Evolutionary conservation across 2,888 invertebrate species (phyloP), one percentile per base, ranked within the genome.

Genomic region (Acanthosoma haemorrhoidale): DNA sequence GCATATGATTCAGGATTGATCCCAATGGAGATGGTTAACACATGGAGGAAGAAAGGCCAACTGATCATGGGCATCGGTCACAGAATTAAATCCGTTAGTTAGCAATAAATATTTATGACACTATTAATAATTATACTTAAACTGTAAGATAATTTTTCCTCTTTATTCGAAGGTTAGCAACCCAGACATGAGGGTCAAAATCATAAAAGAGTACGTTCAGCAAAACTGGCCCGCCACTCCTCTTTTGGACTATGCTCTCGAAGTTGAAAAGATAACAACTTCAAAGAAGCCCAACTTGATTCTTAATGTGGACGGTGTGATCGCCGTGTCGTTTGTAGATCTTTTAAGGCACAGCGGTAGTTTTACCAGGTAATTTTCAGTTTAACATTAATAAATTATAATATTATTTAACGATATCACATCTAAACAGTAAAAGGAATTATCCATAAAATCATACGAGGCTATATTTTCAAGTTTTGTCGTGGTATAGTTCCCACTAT

Each of bases 231-330:
- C 97, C 1, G 86, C 91, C 3, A 94, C 92, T 75, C 98, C 98
- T 0, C 85, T 99, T n/a, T 86, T 98, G 11, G 86, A 91, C 73
- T 99, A 96, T 81, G 99, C 99, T 1, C 83, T 97, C 11, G 96
- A 97, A 83, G 98, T 99, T 36, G 99, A 99, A 78, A 96, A 97
- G 79, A 95, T 99, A 78, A 99, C 99, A 18, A 99, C 96, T 2
- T 91, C 96, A 77, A 99, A 99, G 86, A 99, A 99, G 83, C 99
- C 99, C n/a, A 99, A 99, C 84, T 86, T 99, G 70, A 99, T 99
- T 79, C 86, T 99, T 73, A 99, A 99, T 82, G 99, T 99, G 18
- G 99, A 99, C 82, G 99, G 99, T 70, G 92, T 97, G 74, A 97
- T 99, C 76, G 99, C 96, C 0, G 94, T 95, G 43, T 89, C 95